Evolutionary conservation across 2,113 vertebrate genomes (phyloP), one percentile per base, ranked within the genome.

Genomic region (Odontophorus gujanensis): DNA sequence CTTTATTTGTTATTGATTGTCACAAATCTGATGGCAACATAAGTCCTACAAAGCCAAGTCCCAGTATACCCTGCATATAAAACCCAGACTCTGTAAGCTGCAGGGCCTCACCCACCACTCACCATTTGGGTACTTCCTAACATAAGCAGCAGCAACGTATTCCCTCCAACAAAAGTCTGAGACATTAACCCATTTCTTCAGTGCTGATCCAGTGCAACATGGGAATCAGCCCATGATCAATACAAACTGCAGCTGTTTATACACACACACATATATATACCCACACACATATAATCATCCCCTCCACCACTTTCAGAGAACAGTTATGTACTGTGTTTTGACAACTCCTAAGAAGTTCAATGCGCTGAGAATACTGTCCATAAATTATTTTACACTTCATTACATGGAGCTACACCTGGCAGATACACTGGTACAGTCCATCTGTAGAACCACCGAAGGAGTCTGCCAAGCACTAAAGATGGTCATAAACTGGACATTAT

Each of bases 381-480:
- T 30, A 34, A 45, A 28, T n/a, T 15, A 26, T 6, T 69, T 77
- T 36, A 25, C 20, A 30, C 48, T 48, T 32, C 16, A 15, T 18
- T 42, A 61, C 3, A 8, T 30, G n/a, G 61, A 69, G 67, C 25
- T 47, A n/a, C 48, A 55, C 13, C 61, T 43, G 24, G 13, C 61
- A n/a, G 57, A 26, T 13, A 18, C 4, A 6, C 6, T 50, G 40
- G 40, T 40, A 13, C 40, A 40, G 40, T 40, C 40, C 40, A 40
- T 40, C 40, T 51, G n/a, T 50, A 19, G 26, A 32, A 25, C 5
- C n/a, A 42, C 63, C 38, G 47, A 32, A 50, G 28, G 26, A 32
- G 40, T 13, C 45, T 1, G 1, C 30, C 42, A 5, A 1, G 19
- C 20, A 10, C 9, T 7, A 32, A 42, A 40, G 40, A 36, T 13